These are phyloP conservation scores for Ectemnius cavifrons DNA, from an alignment of 2,888 invertebrate genomes.

Conservation along the genomic window DNA sequence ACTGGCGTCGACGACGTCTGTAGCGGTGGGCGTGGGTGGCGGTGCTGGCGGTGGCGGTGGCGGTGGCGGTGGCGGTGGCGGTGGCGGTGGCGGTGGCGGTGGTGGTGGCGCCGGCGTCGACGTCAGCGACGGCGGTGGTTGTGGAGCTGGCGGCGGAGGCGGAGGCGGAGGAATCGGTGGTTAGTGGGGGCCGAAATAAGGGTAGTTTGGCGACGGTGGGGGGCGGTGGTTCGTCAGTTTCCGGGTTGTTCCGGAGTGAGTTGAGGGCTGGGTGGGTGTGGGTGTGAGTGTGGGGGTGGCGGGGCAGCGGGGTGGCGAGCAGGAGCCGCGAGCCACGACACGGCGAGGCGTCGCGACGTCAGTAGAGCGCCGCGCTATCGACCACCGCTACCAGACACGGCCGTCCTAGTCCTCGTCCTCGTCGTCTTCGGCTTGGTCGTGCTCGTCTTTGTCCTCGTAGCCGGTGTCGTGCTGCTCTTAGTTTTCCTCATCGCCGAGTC, in stretches of 20 bases:
- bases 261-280: constrained; percentile 64
- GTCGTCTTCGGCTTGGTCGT: constrained; percentile 37
- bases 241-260: constrained; percentile 75
- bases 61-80: constrained; percentile 16
- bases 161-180: constrained; percentile 31
- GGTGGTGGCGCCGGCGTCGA: constrained; percentile 34
- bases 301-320: constrained; percentile 57
- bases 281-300: constrained; percentile 39
- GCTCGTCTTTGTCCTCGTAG: constrained; percentile 30
- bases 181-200: constrained; percentile 68
- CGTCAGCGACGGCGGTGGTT: constrained; percentile 23
- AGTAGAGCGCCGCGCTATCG: constrained; percentile 77
- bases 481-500: constrained; percentile 29
- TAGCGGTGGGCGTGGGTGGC: constrained; percentile 1
- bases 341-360: constrained; percentile 79
- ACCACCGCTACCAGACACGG: constrained; percentile 73
- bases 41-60: constrained; percentile 32
- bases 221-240: constrained; percentile 73
- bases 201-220: constrained; percentile 67
- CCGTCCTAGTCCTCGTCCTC: constrained; percentile 57
- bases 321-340: constrained; percentile 78
- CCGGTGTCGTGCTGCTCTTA: constrained; percentile 23
- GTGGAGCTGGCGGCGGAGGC: constrained; percentile 36
- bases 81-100: constrained; percentile 29
- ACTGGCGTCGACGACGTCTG: constrained; percentile 18